Conservation (phyloP, 2,888 invertebrate genomes). For the Tryphoninae sp. region DNA sequence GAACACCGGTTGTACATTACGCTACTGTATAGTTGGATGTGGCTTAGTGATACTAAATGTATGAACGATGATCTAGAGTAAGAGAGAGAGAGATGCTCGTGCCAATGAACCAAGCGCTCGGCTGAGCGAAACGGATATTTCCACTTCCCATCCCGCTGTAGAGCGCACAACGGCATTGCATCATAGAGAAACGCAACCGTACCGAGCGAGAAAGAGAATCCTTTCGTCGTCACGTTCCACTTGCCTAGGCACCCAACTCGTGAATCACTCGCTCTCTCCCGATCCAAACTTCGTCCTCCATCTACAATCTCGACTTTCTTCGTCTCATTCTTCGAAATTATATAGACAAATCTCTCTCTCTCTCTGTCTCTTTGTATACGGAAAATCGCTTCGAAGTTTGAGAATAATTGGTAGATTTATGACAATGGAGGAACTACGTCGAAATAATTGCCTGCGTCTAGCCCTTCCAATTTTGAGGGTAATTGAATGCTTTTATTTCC, state of each 20-base stretch:
- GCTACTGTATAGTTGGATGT: conserved; percentile 2
- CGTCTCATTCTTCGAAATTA: conserved; percentile 3
- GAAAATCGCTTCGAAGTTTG: background rate
- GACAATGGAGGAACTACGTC: too few species aligned
- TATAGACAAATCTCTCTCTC: background rate
- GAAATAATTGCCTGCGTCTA: too few species aligned
- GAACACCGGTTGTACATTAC: background rate
- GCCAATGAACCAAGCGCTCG: conserved; percentile 69
- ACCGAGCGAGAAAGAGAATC: conserved; percentile 26
- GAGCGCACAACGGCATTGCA: conserved; percentile 14
- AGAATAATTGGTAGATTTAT: background rate
- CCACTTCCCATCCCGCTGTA: conserved; percentile 58
- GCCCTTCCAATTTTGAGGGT: too few species aligned
- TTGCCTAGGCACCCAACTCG: conserved; percentile 50
- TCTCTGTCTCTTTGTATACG: background rate
- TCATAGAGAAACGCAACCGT: background rate
- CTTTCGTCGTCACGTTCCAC: conserved; percentile 66
- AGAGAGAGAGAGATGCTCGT: conserved; percentile 57
- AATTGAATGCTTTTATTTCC: too few species aligned
- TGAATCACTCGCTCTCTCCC: conserved; percentile 4
- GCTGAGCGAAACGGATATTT: conserved; percentile 68
- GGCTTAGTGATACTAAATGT: conserved; percentile 37
- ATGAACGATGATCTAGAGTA: conserved; percentile 6
- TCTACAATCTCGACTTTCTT: conserved; percentile 20
- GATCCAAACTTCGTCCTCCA: conserved; percentile 26